A percentile compares a stretch with the other conserved stretches of the same genome.
Evolutionary conservation across 2,113 vertebrate species (phyloP).

Genomic region (Phylloscopus whistleri): DNA sequence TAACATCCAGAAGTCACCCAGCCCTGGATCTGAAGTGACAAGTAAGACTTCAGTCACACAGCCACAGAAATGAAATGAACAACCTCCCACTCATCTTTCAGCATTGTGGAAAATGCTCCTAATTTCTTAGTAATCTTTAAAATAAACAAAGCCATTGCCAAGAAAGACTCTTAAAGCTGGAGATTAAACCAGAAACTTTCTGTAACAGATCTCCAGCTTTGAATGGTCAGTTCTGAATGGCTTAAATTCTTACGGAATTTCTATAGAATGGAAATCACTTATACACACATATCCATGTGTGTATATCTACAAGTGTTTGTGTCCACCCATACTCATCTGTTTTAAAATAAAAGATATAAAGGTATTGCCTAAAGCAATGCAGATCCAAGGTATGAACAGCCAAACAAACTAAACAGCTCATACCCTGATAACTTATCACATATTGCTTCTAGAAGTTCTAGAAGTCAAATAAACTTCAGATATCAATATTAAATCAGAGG

Average conservation of each 20-base stretch:
- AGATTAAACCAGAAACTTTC: slow-evolving; percentile 20
- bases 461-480: background rate
- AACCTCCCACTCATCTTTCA: slow-evolving; percentile 9
- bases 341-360: background rate
- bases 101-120: background rate
- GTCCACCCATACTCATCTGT: background rate
- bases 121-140: background rate
- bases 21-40: background rate
- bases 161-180: background rate
- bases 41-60: background rate
- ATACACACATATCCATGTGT: background rate
- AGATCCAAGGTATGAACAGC: background rate
- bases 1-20: slow-evolving; percentile 33
- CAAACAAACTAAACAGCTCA: background rate
- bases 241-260: background rate
- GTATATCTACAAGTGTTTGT: background rate
- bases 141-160: slow-evolving; percentile 32
- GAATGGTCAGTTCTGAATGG: background rate
- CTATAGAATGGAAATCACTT: background rate
- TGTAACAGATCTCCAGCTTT: background rate
- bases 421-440: background rate
- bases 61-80: background rate
- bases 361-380: background rate
- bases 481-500: background rate
- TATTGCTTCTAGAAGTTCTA: background rate